Evolutionary conservation across 2,113 vertebrate species (phyloP), one percentile per base, ranked within the genome.

Genomic region (Nycticorax nycticorax): DNA sequence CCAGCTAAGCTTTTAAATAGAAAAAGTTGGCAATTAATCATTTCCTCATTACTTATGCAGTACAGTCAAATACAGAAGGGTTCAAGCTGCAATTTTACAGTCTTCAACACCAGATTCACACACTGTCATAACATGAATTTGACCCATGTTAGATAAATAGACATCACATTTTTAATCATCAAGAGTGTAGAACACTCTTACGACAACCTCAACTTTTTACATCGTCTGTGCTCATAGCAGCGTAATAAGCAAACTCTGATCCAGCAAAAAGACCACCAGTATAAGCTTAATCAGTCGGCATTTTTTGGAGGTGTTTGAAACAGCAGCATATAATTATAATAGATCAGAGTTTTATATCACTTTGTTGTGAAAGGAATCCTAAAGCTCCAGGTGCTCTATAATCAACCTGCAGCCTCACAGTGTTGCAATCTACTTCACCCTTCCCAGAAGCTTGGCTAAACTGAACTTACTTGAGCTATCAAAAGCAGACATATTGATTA

Each of bases 71-170:
- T 9, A 39, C 22, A 66, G 26, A 64, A 64, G 10, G 5, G 3
- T 18, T 64, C 19, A 75, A 85, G 19, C 3, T 72, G 18, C 18
- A 75, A 10, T 69, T 79, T 39, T 88, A 7, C 6, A 22, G 9
- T 55, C 14, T 76, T 72, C 5, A 4, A 50, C 16, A 53, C 1
- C 3, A 22, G 12, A 56, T 23, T 33, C 6, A 0, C 66, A 28
- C 30, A 19, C 28, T 11, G 1, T 9, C 39, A 15, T 20, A 63
- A 26, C 14, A 60, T 19, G 60, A 77, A 43, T 32, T 50, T 56
- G 45, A 77, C 23, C 11, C 6, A 27, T 0, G 1, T 45, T 47
- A 87, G 30, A n/a, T 8, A 89, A 63, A 80, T 23, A 47, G 1
- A 69, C 2, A 4, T 47, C 37, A 10, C 1, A 5, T 74, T 90